Evolutionary conservation across 2,113 vertebrate genomes (phyloP).

Genomic region (Reinhardtius hippoglossoides): DNA sequence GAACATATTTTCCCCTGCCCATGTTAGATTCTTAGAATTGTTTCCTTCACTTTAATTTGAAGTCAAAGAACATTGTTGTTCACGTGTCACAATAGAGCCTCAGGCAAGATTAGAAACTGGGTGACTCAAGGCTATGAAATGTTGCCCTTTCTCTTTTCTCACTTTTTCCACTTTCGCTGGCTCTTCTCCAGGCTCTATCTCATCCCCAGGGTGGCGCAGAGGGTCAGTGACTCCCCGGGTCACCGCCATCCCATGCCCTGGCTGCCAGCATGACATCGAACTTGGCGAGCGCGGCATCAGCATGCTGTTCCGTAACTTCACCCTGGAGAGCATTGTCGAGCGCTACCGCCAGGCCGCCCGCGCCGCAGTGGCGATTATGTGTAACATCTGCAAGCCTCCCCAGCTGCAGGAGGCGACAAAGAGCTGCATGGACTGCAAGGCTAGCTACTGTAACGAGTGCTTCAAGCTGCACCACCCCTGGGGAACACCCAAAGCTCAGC

Average conservation of each 20-base stretch:
- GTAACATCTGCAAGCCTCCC: conserved; percentile 94
- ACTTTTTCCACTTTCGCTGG: conserved; percentile 20
- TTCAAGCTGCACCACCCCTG: conserved; percentile 97
- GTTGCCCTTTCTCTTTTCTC: conserved; percentile 36
- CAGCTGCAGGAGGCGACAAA: conserved; percentile 93
- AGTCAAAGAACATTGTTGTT: conserved; percentile 27
- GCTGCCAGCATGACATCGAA: conserved; percentile 93
- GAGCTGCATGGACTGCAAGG: conserved; percentile 98
- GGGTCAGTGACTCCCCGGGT: conserved; percentile 90
- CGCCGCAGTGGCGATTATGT: conserved; percentile 94
- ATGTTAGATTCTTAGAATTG: conserved; percentile 7
- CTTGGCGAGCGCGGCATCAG: conserved; percentile 96
- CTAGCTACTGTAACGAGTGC: conserved; percentile 97
- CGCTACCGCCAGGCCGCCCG: conserved; percentile 95
- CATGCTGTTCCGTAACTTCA: conserved; percentile 96
- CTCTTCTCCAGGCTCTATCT: conserved; percentile 79
- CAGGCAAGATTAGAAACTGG: conserved; percentile 51
- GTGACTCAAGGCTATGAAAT: conserved; percentile 1
- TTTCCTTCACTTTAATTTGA: not conserved
- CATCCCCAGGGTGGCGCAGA: conserved; percentile 89
- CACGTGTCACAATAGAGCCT: conserved; percentile 56
- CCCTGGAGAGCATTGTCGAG: conserved; percentile 96
- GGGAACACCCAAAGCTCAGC: conserved; percentile 95
- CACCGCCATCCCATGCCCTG: conserved; percentile 91
- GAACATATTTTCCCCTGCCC: conserved; percentile 17